A percentile compares a stretch with the other conserved stretches of the same genome.
Evolutionary conservation across 2,888 invertebrate genomes (phyloP).

Genomic region (Andricus curvator): DNA sequence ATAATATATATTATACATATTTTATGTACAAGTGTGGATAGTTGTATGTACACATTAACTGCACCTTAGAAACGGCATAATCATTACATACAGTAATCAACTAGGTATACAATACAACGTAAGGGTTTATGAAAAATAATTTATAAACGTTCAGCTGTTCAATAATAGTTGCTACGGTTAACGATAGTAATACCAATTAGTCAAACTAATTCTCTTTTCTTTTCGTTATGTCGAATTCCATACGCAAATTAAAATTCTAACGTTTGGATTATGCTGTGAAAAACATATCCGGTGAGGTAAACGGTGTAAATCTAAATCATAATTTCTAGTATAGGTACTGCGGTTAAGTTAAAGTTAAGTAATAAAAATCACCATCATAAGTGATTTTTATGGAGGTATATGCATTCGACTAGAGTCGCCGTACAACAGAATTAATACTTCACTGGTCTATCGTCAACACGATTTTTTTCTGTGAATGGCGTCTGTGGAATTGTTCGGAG

Average conservation of each 20-base stretch:
- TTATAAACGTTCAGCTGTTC: slow-evolving; percentile 64
- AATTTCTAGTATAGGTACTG: slow-evolving; percentile 74
- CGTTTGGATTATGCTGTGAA: slow-evolving; percentile 30
- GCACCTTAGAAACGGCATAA: slow-evolving; percentile 68
- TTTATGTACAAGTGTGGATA: slow-evolving; percentile 72
- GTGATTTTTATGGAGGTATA: slow-evolving; percentile 70
- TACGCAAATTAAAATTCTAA: slow-evolving; percentile 36
- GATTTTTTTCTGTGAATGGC: slow-evolving; percentile 36
- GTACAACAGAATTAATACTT: slow-evolving; percentile 61
- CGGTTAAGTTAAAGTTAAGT: slow-evolving; percentile 65
- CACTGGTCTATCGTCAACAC: slow-evolving; percentile 27
- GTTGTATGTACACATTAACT: slow-evolving; percentile 74
- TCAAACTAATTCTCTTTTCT: slow-evolving; percentile 54
- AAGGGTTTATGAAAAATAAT: slow-evolving; percentile 59
- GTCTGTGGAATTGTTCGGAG: slow-evolving; percentile 23
- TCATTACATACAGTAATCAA: slow-evolving; percentile 56
- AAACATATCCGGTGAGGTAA: slow-evolving; percentile 71
- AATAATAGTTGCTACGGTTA: slow-evolving; percentile 56
- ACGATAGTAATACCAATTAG: slow-evolving; percentile 65
- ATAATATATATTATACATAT: slow-evolving; percentile 45
- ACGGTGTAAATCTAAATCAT: slow-evolving; percentile 69
- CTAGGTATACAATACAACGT: slow-evolving; percentile 46
- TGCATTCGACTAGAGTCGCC: slow-evolving; percentile 76
- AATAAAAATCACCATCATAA: slow-evolving; percentile 45
- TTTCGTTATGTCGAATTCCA: slow-evolving; percentile 42